Conservation (phyloP, 2,113 vertebrate species). For the Candoia aspera region DNA sequence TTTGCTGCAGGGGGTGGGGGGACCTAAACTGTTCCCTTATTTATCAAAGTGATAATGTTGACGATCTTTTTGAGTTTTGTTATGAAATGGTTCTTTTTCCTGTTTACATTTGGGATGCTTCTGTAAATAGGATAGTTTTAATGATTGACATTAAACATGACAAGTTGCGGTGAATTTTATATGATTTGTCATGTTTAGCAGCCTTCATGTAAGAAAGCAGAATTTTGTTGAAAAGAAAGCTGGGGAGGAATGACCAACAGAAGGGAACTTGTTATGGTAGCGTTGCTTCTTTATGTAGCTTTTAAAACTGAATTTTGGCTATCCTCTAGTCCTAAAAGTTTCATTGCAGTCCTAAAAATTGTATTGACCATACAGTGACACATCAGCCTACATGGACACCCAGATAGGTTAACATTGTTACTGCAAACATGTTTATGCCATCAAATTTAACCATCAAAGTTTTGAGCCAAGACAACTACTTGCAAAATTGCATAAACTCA, state of each 20-base stretch:
- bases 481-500: slow-evolving; percentile 3
- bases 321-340: not conserved
- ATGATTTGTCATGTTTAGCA: not conserved
- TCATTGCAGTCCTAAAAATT: not conserved
- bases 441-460: not conserved
- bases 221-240: slow-evolving; percentile 11
- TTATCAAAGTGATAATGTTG: slow-evolving; percentile 33
- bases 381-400: not conserved
- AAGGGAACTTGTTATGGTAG: not conserved
- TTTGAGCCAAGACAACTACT: not conserved
- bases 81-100: not conserved
- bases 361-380: no score
- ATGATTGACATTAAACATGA: slow-evolving; percentile 8
- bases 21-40: not conserved
- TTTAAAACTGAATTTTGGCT: not conserved
- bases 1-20: not conserved
- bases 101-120: slow-evolving; percentile 19
- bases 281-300: not conserved
- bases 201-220: slow-evolving; percentile 17
- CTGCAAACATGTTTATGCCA: not conserved
- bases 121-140: slow-evolving; percentile 21
- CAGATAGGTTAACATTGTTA: not conserved
- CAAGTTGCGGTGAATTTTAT: not conserved
- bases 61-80: not conserved
- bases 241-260: not conserved